phyloP scores from a whole-genome alignment of 2,797 vertebrate genomes.

The Ataeniobius toweri region DNA sequence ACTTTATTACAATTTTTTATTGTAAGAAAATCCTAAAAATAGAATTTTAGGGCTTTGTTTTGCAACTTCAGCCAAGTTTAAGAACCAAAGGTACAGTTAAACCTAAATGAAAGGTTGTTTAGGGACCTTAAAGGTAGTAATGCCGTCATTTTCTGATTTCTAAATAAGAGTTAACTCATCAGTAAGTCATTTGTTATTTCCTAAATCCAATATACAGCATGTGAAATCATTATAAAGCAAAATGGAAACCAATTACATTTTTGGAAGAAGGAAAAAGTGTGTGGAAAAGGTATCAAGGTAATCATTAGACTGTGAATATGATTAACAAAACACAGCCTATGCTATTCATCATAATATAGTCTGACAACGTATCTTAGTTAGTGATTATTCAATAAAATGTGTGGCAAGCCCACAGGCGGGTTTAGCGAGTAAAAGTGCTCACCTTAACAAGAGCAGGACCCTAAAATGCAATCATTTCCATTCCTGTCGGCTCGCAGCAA shows the following conservation, averaged over 20 bases:
- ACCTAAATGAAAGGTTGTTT: background rate
- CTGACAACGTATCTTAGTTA: no score
- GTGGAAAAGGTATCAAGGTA: background rate
- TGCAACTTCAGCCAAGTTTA: background rate
- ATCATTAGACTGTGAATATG: background rate
- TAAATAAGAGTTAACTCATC: background rate
- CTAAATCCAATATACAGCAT: background rate
- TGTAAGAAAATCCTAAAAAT: no score
- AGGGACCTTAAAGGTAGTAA: no score
- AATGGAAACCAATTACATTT: background rate
- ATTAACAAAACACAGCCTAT: background rate
- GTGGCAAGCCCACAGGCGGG: background rate
- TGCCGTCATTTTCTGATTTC: background rate
- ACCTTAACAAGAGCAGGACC: background rate
- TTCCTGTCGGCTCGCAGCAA: background rate
- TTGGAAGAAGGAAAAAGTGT: background rate
- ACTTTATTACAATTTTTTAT: no score
- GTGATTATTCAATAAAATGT: background rate
- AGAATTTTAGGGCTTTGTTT: no score
- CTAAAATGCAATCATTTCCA: background rate
- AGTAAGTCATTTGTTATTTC: background rate
- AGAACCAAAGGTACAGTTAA: background rate
- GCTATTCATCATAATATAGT: background rate
- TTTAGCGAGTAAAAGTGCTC: background rate
- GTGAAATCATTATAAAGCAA: background rate